Base-by-base conservation (phyloP, 2,113 vertebrate genomes). In the Etheostoma cragini region DNA sequence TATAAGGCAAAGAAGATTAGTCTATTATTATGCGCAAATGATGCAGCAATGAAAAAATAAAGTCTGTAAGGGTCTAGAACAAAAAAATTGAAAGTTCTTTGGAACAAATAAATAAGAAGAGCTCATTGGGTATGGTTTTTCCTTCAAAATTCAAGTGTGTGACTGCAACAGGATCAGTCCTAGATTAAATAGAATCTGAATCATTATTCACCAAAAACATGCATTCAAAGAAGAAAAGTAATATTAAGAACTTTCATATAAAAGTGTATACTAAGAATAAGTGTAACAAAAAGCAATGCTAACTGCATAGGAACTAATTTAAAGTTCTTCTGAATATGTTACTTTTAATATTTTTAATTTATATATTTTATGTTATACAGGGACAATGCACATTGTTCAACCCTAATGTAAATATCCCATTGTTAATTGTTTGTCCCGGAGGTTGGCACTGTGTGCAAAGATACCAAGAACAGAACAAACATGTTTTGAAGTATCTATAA, bases 1-100 rank as follows among this genome's bases (percentile, higher is more conserved):
- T 82, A 76, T 58, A 22, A 62, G 13, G 2, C 56, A 81, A 84
- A 76, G 75, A 53, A 79, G 82, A 88, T 82, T 82, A 84, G 24
- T 69, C 42, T 75, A 63, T 52, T 83, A 22, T 56, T 38, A 53
- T 26, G 16, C 7, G 1, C 19, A 16, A 61, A 66, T 14, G 15
- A 74, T 53, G 64, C 78, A 62, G 45, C 0, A 66, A 52, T 35
- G 17, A 24, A 38, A 74, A 80, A 53, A 52, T 0, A 3, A 21
- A 26, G 6, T 61, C 17, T 65, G 8, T 7, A 33, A 53, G 61
- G 21, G 30, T 47, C 3, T 42, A n/a, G 14, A 38, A 76, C 12
- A 66, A n/a, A 47, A 46, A 24, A 42, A 19, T 16, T 0, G 0
- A 58, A 21, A 45, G 24, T 42, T 49, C 45, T 14, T 22, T 17